These are phyloP conservation scores for Cataglyphis albicans DNA, from an alignment of 2,888 invertebrate genomes.

Conservation along the genomic window DNA sequence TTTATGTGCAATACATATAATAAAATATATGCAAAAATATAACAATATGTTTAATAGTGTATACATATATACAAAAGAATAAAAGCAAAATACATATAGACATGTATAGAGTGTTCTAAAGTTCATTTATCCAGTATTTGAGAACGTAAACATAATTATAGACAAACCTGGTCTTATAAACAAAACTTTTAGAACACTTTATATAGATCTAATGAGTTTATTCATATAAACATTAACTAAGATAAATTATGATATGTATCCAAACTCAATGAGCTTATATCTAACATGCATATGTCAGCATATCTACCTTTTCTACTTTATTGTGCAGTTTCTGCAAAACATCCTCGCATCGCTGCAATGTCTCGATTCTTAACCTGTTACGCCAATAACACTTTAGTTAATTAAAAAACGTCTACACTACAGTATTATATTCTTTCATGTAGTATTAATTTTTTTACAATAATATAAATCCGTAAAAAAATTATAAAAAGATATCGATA, in stretches of 20 bases:
- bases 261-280: neutral
- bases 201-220: neutral
- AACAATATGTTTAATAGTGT: neutral
- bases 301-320: conserved; percentile 89
- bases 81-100: neutral
- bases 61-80: neutral
- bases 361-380: conserved; percentile 90
- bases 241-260: neutral
- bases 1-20: conserved; percentile 4
- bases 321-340: conserved; percentile 89
- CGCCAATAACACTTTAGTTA: conserved; percentile 74
- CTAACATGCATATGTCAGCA: neutral
- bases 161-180: neutral
- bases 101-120: neutral
- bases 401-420: neutral
- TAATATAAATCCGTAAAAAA: neutral
- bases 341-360: conserved; percentile 90
- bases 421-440: neutral
- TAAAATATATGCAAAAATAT: neutral
- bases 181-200: conserved; percentile 11
- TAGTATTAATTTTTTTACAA: neutral
- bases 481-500: neutral
- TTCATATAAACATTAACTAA: neutral
- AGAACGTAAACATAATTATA: neutral
- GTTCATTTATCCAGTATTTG: neutral